Base-by-base conservation (phyloP, 1,140 invertebrate species). In the Zaprionus ornatus region DNA sequence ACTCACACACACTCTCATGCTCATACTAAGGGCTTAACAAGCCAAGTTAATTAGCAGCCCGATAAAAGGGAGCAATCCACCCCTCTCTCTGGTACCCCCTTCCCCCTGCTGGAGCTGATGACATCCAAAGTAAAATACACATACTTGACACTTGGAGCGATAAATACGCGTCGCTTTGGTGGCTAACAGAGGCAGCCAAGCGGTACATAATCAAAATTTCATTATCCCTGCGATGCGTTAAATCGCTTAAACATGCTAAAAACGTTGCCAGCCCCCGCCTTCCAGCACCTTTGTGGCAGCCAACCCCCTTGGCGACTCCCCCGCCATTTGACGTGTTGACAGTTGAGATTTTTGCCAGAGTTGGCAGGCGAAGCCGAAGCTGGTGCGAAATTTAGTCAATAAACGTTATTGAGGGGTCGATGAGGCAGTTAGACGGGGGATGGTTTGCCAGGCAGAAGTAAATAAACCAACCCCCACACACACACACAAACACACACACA, bases 151-250 rank as follows among this genome's bases (percentile, higher is more conserved):
- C 61, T 67, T 70, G 37, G 59, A 61, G 74, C 80, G 61, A 83
- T 76, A 81, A 86, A 81, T 70, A 56, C 70, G 68, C 32, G 10
- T 40, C 50, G 66, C 13, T 42, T 65, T 57, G 81, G 55, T 70
- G 81, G 55, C 62, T 68, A 45, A 77, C 52, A 56, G 74, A 55
- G 55, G 35, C 85, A 88, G 73, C 81, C 81, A 85, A 88, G 85
- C 85, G 79, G 52, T 65, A 78, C 87, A 83, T 90, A 91, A 90
- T 91, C 87, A 86, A 90, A 91, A 90, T 82, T 91, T 82, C 76
- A 91, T 91, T 91, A 88, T 87, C 87, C 87, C 80, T 81, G 84
- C 79, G 83, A 91, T 91, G 88, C 88, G 88, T 91, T 91, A 91
- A 91, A 91, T 91, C 80, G 87, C 74, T 91, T 91, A 87, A 87